Percentiles rank a stretch among this genome's conserved stretches.
These are phyloP conservation scores for Sesamia nonagrioides DNA, from an alignment of 1,140 invertebrate genomes.

Conservation along the genomic window DNA sequence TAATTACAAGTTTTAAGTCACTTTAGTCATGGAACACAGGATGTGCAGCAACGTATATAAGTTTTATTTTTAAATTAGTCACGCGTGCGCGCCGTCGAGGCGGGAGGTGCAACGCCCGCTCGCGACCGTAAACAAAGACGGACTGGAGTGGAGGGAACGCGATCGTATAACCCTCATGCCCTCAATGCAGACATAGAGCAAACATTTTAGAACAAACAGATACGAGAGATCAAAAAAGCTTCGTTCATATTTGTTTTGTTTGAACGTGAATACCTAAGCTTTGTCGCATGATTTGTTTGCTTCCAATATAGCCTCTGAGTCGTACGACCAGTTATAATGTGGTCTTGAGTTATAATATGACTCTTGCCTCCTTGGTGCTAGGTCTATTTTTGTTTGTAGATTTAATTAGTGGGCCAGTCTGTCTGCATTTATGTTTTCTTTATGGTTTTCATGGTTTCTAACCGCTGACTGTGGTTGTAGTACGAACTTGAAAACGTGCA, in stretches of 20 bases:
- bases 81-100: slow-evolving; percentile 55
- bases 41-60: slow-evolving; percentile 61
- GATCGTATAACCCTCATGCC: slow-evolving; percentile 71
- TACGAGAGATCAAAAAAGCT: slow-evolving; percentile 56
- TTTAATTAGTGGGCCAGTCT: background rate
- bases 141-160: slow-evolving; percentile 76
- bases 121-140: slow-evolving; percentile 78
- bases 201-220: slow-evolving; percentile 57
- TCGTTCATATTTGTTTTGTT: slow-evolving; percentile 47
- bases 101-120: slow-evolving; percentile 70
- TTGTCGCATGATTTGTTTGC: slow-evolving; percentile 43
- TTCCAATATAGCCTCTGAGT: slow-evolving; percentile 18
- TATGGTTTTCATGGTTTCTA: slow-evolving; percentile 34
- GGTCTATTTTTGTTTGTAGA: background rate
- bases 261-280: slow-evolving; percentile 39
- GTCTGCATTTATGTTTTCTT: slow-evolving; percentile 14
- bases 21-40: slow-evolving; percentile 40
- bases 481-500: slow-evolving; percentile 15
- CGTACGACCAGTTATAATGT: background rate
- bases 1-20: slow-evolving; percentile 33
- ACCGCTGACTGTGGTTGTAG: background rate
- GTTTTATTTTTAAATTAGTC: slow-evolving; percentile 77
- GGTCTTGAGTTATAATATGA: background rate
- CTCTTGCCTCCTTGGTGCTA: background rate
- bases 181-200: slow-evolving; percentile 72